A percentile compares a stretch with the other conserved stretches of the same genome.
Evolutionary conservation across 2,113 vertebrate genomes (phyloP).

Genomic region (Emydocephalus ijimae): DNA sequence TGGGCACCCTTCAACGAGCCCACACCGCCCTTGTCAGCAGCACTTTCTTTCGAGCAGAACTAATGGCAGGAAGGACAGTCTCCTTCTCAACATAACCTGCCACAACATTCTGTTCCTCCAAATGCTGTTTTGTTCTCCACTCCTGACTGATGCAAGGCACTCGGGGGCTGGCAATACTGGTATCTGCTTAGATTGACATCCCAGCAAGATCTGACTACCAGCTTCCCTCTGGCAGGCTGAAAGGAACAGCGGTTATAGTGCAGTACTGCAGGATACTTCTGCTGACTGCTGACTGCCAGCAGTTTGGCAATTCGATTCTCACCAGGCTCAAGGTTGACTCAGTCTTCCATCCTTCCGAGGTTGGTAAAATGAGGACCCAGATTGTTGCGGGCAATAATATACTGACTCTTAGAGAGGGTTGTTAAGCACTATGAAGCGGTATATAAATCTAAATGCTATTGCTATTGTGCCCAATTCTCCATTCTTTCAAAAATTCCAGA

Average conservation of each 20-base stretch:
- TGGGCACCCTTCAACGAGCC: background rate
- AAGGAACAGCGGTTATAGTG: background rate
- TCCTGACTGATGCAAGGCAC: background rate
- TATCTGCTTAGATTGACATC: background rate
- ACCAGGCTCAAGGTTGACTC: no score
- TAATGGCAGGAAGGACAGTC: background rate
- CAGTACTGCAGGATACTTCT: no score
- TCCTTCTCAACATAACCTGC: background rate
- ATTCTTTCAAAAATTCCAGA: background rate
- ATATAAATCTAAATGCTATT: no score
- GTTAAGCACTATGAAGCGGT: no score
- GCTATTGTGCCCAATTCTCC: background rate
- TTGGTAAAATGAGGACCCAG: no score
- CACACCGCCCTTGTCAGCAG: background rate
- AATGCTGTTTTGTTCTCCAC: background rate
- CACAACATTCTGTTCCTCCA: background rate
- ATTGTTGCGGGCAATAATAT: no score
- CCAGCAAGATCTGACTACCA: background rate
- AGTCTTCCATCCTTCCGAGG: no score
- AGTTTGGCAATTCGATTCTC: no score
- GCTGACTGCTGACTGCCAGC: no score
- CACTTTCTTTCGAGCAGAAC: background rate
- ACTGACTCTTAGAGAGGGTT: no score
- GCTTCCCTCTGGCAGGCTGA: background rate
- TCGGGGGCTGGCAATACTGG: background rate